Base-by-base conservation (phyloP, 2,113 vertebrate genomes). In the Synchiropus splendidus region DNA sequence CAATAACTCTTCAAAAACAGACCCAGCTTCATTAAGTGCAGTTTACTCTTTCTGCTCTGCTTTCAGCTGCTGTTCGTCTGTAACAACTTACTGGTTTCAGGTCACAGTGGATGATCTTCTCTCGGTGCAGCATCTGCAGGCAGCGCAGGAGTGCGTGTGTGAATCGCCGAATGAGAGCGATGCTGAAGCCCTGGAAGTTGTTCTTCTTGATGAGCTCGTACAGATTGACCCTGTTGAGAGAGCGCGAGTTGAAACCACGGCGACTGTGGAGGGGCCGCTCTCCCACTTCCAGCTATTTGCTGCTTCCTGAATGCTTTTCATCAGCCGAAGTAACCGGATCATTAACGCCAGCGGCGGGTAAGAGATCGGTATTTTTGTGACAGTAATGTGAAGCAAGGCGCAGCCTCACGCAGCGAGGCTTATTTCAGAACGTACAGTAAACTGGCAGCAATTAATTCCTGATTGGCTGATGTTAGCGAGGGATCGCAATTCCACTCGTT, bases 91-190 rank as follows among this genome's bases (percentile, higher is more conserved):
- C 91, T 48, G 91, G 91, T 71, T 95, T 95, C 56, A 95, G 88
- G 67, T 97, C 93, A 51, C 92, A 97, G 83, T 95, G 93, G 72
- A 97, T 94, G 30, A 95, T 94, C 76, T 84, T 93, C 77, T 94
- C 91, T 27, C 78, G 74, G 67, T 90, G 88, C 21, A 97, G 86
- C 87, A 97, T 88, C 77, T 94, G 91, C 57, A 94, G 82, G 67
- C 93, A 92, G 69, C 86, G 87, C 53, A 95, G 81, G 38, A 97
- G 86, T 11, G 90, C 84, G 1, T 86, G 84, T 40, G 91, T 83
- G 46, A 94, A 92, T 35, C 87, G 88, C 0, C 89, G 87, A 54
- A 94, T 86, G 33, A 92, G 64, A 6, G 87, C 82, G 18, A 92
- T 68, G 36, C 87, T 91, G 80, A 97, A 94, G 48, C 92, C 92